These are phyloP conservation scores for Chelmon rostratus DNA, from an alignment of 2,797 vertebrate species.

Conservation along the genomic window DNA sequence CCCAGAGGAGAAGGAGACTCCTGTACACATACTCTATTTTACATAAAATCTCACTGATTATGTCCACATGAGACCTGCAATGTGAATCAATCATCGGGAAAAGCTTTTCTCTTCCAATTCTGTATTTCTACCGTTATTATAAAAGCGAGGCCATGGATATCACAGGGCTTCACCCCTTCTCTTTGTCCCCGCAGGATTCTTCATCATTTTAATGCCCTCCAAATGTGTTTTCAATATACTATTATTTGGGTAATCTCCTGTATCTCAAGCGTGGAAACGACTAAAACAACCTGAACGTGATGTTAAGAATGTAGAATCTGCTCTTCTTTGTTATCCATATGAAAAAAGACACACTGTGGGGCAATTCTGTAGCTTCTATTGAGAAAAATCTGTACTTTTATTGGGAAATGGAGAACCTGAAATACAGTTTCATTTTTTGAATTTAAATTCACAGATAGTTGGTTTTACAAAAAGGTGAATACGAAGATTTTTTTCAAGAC, in stretches of 20 bases:
- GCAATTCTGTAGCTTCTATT: neutral
- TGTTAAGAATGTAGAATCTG: neutral
- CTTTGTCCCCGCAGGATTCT: neutral
- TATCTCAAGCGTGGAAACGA: neutral
- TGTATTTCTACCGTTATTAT: neutral
- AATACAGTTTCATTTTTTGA: neutral
- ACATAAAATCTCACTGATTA: slow-evolving; percentile 27
- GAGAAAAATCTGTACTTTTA: neutral
- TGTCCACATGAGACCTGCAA: slow-evolving; percentile 1
- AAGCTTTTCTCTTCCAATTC: neutral
- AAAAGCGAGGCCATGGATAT: neutral
- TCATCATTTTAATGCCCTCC: slow-evolving; percentile 16
- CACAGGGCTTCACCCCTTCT: neutral
- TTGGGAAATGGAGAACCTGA: neutral
- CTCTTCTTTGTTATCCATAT: neutral
- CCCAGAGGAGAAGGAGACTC: slow-evolving; percentile 25
- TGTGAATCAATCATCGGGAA: neutral
- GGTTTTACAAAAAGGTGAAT: neutral
- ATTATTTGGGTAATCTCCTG: slow-evolving; percentile 1
- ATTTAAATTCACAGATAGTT: neutral
- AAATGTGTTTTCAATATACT: slow-evolving; percentile 21
- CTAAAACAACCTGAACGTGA: neutral
- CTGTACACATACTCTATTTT: slow-evolving; percentile 21
- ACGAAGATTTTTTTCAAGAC: neutral
- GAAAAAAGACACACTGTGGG: neutral